Percentiles rank a stretch among this genome's conserved stretches.
Evolutionary conservation across 2,888 invertebrate species (phyloP).

Genomic region (Cosmia pyralina): DNA sequence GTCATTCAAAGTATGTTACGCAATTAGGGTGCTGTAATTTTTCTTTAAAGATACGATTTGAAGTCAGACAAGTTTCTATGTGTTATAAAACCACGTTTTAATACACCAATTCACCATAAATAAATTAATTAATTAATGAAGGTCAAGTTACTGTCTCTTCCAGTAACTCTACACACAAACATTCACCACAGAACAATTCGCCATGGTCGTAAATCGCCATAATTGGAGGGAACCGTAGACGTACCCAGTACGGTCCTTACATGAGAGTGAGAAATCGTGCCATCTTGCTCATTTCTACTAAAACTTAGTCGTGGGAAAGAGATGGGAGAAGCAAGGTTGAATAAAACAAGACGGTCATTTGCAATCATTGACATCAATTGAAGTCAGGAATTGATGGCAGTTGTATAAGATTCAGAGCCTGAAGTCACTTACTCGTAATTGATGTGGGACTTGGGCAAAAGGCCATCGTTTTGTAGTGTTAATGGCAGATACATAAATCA

Average conservation of each 20-base stretch:
- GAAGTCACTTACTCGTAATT: conserved; percentile 31
- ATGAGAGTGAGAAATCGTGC: conserved; percentile 30
- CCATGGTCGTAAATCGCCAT: conserved; percentile 78
- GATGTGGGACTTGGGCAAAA: neutral
- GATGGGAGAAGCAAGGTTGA: conserved; percentile 20
- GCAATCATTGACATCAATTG: conserved; percentile 63
- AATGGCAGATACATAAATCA: neutral
- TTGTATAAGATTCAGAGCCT: conserved; percentile 33
- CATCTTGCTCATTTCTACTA: conserved; percentile 43
- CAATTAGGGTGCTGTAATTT: neutral
- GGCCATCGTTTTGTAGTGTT: neutral
- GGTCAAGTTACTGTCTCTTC: conserved; percentile 41
- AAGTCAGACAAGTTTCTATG: too few relatives aligned
- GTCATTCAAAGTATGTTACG: too few relatives aligned
- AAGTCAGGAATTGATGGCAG: conserved; percentile 47
- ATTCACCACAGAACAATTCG: conserved; percentile 68
- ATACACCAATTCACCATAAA: neutral
- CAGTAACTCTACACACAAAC: conserved; percentile 30
- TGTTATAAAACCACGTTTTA: too few relatives aligned
- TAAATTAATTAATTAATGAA: neutral
- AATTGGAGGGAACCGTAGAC: conserved; percentile 77
- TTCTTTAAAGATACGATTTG: too few relatives aligned
- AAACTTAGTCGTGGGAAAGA: conserved; percentile 6
- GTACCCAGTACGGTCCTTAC: conserved; percentile 63
- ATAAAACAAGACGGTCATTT: conserved; percentile 61